A percentile compares a stretch with the other conserved stretches of the same genome.
Conservation (phyloP, 2,113 vertebrate genomes). For the Gopherus flavomarginatus region DNA sequence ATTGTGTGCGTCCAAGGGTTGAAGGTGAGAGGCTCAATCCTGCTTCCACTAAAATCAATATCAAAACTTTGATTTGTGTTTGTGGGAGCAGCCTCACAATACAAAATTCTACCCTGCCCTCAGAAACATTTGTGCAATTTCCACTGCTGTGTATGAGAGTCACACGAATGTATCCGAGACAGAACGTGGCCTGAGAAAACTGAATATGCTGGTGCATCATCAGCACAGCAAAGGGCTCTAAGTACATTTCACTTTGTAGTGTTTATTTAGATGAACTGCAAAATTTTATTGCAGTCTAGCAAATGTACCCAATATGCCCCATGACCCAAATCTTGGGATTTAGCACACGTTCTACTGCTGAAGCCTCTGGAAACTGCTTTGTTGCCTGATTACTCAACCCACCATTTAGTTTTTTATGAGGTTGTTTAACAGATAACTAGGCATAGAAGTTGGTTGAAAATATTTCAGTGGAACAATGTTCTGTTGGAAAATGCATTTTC, state of each 20-base stretch:
- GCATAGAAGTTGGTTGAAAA: not conserved
- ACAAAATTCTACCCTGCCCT: not conserved
- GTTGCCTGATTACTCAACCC: not conserved
- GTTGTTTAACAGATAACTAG: not conserved
- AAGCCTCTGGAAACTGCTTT: not conserved
- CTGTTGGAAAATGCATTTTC: not conserved
- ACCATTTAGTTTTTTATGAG: not conserved
- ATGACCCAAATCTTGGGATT: not conserved
- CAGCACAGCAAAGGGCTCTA: not conserved
- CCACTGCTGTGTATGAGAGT: not conserved
- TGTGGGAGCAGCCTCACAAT: not conserved
- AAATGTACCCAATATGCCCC: not conserved
- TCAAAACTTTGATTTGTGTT: not conserved
- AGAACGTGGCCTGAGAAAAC: not conserved
- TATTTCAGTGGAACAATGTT: not conserved
- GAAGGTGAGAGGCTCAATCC: not conserved
- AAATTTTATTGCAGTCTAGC: not conserved
- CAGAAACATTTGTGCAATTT: not conserved
- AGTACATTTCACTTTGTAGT: not conserved
- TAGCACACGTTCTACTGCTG: not conserved
- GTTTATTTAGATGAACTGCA: not conserved
- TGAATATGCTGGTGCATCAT: not conserved
- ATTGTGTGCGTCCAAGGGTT: not conserved
- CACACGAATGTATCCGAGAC: not conserved
- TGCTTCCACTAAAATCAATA: not conserved